Evolutionary conservation across 2,888 invertebrate species (phyloP), one percentile per base, ranked within the genome.

Genomic region (Pristionchus fissidentatus): DNA sequence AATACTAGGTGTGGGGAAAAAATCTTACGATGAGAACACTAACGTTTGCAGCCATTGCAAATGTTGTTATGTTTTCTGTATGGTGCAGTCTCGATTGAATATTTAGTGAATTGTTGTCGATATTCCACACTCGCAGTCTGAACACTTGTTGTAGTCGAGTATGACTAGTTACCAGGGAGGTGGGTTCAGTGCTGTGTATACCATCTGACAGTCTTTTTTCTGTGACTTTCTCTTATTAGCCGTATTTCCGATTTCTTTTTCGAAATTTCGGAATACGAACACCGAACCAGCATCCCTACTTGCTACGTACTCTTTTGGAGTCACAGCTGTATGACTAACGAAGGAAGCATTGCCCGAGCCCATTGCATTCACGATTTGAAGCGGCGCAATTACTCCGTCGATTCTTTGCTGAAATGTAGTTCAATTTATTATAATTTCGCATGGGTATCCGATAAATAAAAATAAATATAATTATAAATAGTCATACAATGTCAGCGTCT

Each of bases 31-130:
- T 0, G 22, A 13, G 2, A 29, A 13, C 57, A 38, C 66, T 78
- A 0, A 78, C 80, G n/a, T 80, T 38, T 0, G 95, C 95, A 0
- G 96, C 96, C 29, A 96, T 94, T 13, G 95, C 95, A 88, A 96
- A 95, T 92, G 96, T 96, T 0, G 96, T 96, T 86, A 96, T 95
- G 77, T 96, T 95, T 90, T 96, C 96, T 1, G 95, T 95, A 93
- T 97, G 96, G 32, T 95, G 95, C 3, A 88, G 83, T 62, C 88
- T 88, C 3, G 88, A 80, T 41, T 85, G 83, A 19, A 84, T 78
- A 1, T 82, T 66, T 26, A 89, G 43, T 0, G 60, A 22, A 15
- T 75, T 79, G 29, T 83, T 75, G 2, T 52, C 70, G 22, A 84
- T 43, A 3, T 22, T 32, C 84, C 84, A 86, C 5, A 85, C 57